Base-by-base conservation (phyloP, 2,888 invertebrate species). In the Luperina nickerlii region DNA sequence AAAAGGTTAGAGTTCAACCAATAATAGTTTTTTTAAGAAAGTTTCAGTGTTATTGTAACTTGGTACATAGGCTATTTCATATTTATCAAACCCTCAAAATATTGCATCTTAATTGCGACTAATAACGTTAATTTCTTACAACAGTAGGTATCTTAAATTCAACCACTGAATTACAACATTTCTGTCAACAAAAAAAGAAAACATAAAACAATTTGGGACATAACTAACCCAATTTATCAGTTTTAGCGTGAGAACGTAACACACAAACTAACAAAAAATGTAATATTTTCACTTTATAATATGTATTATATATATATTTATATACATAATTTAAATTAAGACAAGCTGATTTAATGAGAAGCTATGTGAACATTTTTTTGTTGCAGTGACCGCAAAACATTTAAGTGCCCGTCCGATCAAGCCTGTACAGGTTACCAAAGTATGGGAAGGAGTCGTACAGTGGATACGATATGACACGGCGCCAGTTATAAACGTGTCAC, bases 321-420 rank as follows among this genome's bases (percentile, higher is more conserved):
- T n/a, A n/a, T n/a, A 54, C 13, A 11, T 45, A 11, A 45, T 45
- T 45, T 45, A 38, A 6, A 54, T 24, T 9, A 24, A 54, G 0
- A 57, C 9, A 32, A 18, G 32, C 32, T 65, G 32, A 65, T 32
- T 65, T 65, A 20, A 65, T 32, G 32, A 11, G 65, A 20, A 51
- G 0, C 11, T 51, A 38, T n/a, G 4, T n/a, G 9, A 32, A 15
- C 1, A 24, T 27, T n/a, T 74, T 20, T 74, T 11, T 74, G 11
- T 74, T 74, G 48, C 66, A 73, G 73, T 48, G 8, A 42, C 24
- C 73, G 6, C 45, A 48, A 74, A 24, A 38, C 11, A 32, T 48
- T 48, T 48, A 24, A 65, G 0, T 9, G 32, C 6, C 6, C 18
- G 18, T 65, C 3, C 9, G 24, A 8, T 6, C 6, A 65, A 24